Base-by-base conservation (phyloP, 2,113 vertebrate genomes). In the Seriola quinqueradiata region DNA sequence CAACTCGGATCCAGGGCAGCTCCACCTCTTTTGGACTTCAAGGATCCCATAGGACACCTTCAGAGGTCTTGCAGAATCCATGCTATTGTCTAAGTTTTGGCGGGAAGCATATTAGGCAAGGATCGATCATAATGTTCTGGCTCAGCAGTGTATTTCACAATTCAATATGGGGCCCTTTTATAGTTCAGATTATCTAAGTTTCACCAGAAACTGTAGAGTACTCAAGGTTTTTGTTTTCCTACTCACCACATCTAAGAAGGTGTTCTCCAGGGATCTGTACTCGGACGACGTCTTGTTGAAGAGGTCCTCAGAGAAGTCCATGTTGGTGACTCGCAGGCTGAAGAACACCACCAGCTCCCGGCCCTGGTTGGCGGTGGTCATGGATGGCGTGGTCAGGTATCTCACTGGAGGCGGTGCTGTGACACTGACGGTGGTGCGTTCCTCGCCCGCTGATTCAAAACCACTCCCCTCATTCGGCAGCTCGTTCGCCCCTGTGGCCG, bases 341-440 rank as follows among this genome's bases (percentile, higher is more conserved):
- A 99, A 98, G 94, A 99, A 98, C 32, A 99, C 97, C 59, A 99
- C 96, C 8, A 98, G 93, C 75, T 99, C 97, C 44, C 88, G 94
- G 81, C 95, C 95, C 57, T 90, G 94, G 88, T 79, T 75, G 5
- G 94, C 92, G 0, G 87, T 92, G 25, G 96, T 97, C 95, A 95
- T 93, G 64, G 94, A 80, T 50, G 95, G 95, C 16, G 96, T 97
- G 13, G 97, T 97, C 36, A 96, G 52, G 28, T 96, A 97, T 52
- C 90, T 94, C 23, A 94, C 34, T 0, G 86, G 92, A 0, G 97
- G 95, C 0, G 25, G 74, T 0, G 91, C 87, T 0, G 96, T 96
- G 73, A 54, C 38, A 0, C 63, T 1, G 84, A 80, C 90, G 0
- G 89, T 75, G 0, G 88, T 68, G 19, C 52, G 77, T 0, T 50